A percentile compares a stretch with the other conserved stretches of the same genome.
Evolutionary conservation across 2,797 vertebrate species (phyloP).

Genomic region (Odontamblyopus rebecca): DNA sequence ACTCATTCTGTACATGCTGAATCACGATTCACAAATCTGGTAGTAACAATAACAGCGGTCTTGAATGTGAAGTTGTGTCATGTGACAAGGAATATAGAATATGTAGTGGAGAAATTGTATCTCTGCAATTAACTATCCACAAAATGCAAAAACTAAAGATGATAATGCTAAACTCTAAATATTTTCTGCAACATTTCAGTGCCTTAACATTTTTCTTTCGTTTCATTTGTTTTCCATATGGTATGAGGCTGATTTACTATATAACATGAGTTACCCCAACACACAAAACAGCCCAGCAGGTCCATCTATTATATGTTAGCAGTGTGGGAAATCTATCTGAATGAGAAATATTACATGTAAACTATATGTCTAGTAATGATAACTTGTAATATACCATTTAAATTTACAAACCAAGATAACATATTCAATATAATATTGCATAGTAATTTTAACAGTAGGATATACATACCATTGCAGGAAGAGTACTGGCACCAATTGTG

Average conservation of each 20-base stretch:
- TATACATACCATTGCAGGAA: slow-evolving; percentile 81
- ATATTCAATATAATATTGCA: too few species aligned
- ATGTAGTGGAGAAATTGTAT: background rate
- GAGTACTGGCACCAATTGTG: slow-evolving; percentile 64
- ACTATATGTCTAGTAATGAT: background rate
- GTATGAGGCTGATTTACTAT: background rate
- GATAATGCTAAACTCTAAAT: background rate
- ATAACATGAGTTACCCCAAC: background rate
- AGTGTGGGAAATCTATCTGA: background rate
- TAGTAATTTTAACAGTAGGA: background rate
- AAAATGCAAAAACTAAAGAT: background rate
- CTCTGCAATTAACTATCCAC: background rate
- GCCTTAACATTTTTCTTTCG: too few species aligned
- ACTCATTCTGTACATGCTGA: too few species aligned
- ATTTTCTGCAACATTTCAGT: too few species aligned
- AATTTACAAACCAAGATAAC: background rate
- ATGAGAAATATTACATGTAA: background rate
- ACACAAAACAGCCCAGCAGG: background rate
- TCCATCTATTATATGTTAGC: background rate
- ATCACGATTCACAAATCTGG: background rate
- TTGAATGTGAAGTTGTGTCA: background rate
- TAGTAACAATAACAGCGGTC: background rate
- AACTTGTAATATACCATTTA: background rate
- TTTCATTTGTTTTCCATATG: background rate
- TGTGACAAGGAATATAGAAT: background rate